Base-by-base conservation (phyloP, 2,797 vertebrate genomes). In the Pseudochirops corinnae region DNA sequence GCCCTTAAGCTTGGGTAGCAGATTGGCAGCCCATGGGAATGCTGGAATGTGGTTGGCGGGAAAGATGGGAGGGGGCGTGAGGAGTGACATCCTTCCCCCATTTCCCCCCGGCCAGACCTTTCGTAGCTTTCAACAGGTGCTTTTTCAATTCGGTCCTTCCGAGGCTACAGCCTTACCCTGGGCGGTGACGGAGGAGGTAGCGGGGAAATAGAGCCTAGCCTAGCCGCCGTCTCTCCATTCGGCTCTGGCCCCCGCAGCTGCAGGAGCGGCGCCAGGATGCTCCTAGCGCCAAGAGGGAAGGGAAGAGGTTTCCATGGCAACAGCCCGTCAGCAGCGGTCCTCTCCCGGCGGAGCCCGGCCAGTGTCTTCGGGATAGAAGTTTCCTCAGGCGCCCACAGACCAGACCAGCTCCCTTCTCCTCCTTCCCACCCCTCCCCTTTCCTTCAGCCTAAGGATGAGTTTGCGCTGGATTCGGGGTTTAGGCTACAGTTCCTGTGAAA, bases 271-370 rank as follows among this genome's bases (percentile, higher is more conserved):
- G 90, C 90, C 97, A 98, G 90, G 90, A 97, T 97, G 98, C 98
- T 98, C 97, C 93, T 46, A 97, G 96, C 74, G 39, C 39, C 94
- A 91, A 55, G 90, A 96, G 96, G 28, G 92, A 96, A 96, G 95
- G 95, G 96, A 98, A 97, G 97, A 98, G 93, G 98, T 98, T 98
- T 94, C 98, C 98, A 98, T 98, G 96, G 97, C 97, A 98, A 98
- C 98, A 97, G 96, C 92, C 87, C 96, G 97, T 31, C 92, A 95
- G 97, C 97, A 98, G 97, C 55, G 1, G 95, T 98, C 97, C 95
- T 97, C 93, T 97, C 91, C 93, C 96, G 90, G 95, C 56, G 1
- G 97, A 97, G 95, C 74, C 24, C 0, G 92, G 96, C 96, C 96
- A 94, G 95, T 96, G 92, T 97, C 96, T 96, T 96, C 92, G 93